Conservation (phyloP, 2,888 invertebrate species). For the Hydriomena furcata region DNA sequence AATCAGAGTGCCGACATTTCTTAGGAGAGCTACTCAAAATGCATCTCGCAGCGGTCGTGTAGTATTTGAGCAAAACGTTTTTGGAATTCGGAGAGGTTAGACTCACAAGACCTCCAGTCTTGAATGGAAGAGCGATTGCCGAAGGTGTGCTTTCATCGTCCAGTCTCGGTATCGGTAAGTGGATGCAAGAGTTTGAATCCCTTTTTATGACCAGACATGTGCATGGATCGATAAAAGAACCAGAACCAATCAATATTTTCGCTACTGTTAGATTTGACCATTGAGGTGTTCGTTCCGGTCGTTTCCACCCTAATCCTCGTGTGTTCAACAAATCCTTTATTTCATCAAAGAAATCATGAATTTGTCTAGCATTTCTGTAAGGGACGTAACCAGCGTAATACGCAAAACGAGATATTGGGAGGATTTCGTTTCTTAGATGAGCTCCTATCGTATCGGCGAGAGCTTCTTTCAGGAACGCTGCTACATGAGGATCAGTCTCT, state of each 20-base stretch:
- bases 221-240: constrained; percentile 60
- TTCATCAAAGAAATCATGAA: constrained; percentile 60
- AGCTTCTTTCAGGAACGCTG: constrained; percentile 54
- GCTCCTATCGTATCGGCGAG: constrained; percentile 68
- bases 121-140: constrained; percentile 67
- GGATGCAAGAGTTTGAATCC: constrained; percentile 64
- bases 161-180: constrained; percentile 61
- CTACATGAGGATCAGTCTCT: constrained; percentile 42
- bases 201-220: constrained; percentile 56
- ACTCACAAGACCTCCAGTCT: constrained; percentile 58
- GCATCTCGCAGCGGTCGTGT: constrained; percentile 66
- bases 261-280: constrained; percentile 68
- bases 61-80: constrained; percentile 67
- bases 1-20: constrained; percentile 66
- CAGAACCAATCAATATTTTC: constrained; percentile 60
- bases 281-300: constrained; percentile 48
- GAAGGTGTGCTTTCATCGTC: constrained; percentile 59
- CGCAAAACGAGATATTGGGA: constrained; percentile 68
- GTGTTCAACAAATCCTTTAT: constrained; percentile 63
- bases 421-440: constrained; percentile 62
- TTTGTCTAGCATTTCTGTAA: constrained; percentile 52
- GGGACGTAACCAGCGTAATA: constrained; percentile 75
- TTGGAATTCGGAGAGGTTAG: constrained; percentile 58
- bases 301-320: constrained; percentile 68
- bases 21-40: constrained; percentile 63